Conservation (phyloP, 2,113 vertebrate genomes). For the Marcusenius ussheri region DNA sequence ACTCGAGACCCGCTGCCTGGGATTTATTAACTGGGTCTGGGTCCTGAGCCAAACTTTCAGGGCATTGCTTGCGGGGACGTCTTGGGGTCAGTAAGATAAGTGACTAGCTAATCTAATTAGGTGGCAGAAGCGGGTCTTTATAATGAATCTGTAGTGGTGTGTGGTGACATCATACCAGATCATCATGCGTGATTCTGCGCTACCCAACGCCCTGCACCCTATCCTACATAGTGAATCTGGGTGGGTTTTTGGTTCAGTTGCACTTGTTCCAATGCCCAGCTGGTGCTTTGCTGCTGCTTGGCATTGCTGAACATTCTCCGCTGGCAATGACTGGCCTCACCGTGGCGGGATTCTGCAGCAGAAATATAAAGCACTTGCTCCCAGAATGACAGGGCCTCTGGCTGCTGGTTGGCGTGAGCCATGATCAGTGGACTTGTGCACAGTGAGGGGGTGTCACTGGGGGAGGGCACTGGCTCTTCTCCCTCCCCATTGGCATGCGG, state of each 20-base stretch:
- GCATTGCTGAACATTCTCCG: not conserved
- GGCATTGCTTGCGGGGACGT: not conserved
- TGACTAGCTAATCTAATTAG: not conserved
- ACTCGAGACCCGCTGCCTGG: not conserved
- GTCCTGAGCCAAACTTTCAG: not conserved
- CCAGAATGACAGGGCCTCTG: not conserved
- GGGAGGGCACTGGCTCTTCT: not conserved
- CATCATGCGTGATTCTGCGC: not conserved
- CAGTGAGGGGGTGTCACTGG: not conserved
- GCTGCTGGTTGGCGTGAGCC: not conserved
- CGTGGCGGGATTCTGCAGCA: not conserved
- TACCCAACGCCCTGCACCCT: not conserved
- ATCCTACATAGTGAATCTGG: not conserved
- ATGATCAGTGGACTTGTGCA: not conserved
- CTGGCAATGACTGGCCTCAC: not conserved
- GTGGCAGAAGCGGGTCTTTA: not conserved
- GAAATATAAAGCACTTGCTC: not conserved
- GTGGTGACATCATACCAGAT: not conserved
- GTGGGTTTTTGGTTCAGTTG: not conserved
- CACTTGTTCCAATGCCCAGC: not conserved
- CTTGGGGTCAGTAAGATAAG: not conserved
- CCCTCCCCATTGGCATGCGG: not conserved
- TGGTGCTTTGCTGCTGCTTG: not conserved
- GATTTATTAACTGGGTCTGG: not conserved
- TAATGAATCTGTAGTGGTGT: not conserved